Base-by-base conservation (phyloP, 2,797 vertebrate genomes). In the Orestias chungarensis region DNA sequence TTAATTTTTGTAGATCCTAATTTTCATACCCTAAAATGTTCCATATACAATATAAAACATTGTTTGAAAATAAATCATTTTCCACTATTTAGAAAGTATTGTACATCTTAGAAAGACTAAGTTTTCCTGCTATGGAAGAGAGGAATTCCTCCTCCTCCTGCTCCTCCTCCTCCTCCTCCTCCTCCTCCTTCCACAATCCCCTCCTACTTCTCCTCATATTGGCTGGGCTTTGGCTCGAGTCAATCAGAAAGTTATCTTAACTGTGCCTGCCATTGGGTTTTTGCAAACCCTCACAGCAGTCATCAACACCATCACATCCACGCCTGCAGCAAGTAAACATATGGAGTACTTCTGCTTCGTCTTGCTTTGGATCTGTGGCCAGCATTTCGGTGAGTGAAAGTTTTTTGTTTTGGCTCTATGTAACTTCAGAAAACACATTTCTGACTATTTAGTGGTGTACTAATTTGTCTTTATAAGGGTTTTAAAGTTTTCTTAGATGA, bases 321-420 rank as follows among this genome's bases (percentile, higher is more conserved):
- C 70, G 23, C 74, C 71, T 80, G 75, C 78, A 83, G 80, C 66
- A 25, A n/a, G 79, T 78, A 81, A 73, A 85, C 82, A 86, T 86
- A 98, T 98, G 97, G 96, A 96, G 94, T 94, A 96, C 90, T 94
- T 88, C 94, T 88, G 94, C 87, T 90, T 95, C 84, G 78, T 96
- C 86, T 91, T 97, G 87, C 93, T 97, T 88, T 98, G 97, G 93
- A 93, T 92, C 86, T 92, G 93, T 80, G 93, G 95, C 91, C 95
- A 94, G 78, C 92, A 95, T 73, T 92, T 95, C 88, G 97, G 98
- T 99, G 93, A 94, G 96, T 88, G 80, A 75, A 35, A 62, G 79
- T 69, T 86, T 70, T 73, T 67, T 64, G 23, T 46, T 29, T 46
- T 18, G 73, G 25, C 8, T 59, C n/a, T 27, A 14, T 73, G 50